These are phyloP conservation scores for Phoxinus dragarum DNA, from an alignment of 2,797 vertebrate species.

Conservation along the genomic window DNA sequence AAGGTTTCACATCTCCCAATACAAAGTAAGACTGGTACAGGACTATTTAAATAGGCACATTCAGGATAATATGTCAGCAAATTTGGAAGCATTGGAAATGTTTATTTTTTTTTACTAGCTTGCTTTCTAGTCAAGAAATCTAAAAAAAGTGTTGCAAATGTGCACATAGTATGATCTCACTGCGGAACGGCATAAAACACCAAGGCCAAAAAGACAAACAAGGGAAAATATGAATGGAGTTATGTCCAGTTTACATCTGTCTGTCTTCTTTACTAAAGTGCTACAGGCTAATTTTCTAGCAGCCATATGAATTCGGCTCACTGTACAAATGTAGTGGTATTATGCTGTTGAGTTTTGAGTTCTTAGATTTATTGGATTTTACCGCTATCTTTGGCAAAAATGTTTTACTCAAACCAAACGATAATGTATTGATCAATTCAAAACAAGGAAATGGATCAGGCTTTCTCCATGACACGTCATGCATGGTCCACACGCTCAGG, in stretches of 20 bases:
- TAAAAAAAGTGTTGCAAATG: slow-evolving; percentile 23
- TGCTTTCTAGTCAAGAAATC: slow-evolving; percentile 19
- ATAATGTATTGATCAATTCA: slow-evolving; percentile 52
- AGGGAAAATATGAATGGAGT: slow-evolving; percentile 45
- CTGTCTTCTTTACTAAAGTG: slow-evolving; percentile 75
- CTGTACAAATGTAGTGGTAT: slow-evolving; percentile 51
- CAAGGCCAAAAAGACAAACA: slow-evolving; percentile 64
- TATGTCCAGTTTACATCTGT: slow-evolving; percentile 50
- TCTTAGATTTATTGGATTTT: slow-evolving; percentile 57
- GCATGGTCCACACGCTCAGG: slow-evolving; percentile 49
- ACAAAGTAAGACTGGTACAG: slow-evolving; percentile 67
- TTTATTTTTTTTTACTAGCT: neutral
- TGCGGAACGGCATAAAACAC: slow-evolving; percentile 61
- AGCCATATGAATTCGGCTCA: slow-evolving; percentile 55
- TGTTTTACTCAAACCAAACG: slow-evolving; percentile 46
- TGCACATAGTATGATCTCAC: slow-evolving; percentile 6
- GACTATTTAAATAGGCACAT: slow-evolving; percentile 80
- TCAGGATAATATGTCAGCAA: slow-evolving; percentile 77
- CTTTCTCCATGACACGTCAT: slow-evolving; percentile 57
- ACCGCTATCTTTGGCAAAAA: slow-evolving; percentile 77
- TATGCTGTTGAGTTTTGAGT: slow-evolving; percentile 50
- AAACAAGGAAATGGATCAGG: slow-evolving; percentile 38
- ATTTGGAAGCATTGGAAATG: slow-evolving; percentile 76
- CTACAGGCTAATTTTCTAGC: slow-evolving; percentile 69
- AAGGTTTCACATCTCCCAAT: slow-evolving; percentile 50